phyloP scores from a whole-genome alignment of 2,113 vertebrate genomes.

The Catharus minimus region DNA sequence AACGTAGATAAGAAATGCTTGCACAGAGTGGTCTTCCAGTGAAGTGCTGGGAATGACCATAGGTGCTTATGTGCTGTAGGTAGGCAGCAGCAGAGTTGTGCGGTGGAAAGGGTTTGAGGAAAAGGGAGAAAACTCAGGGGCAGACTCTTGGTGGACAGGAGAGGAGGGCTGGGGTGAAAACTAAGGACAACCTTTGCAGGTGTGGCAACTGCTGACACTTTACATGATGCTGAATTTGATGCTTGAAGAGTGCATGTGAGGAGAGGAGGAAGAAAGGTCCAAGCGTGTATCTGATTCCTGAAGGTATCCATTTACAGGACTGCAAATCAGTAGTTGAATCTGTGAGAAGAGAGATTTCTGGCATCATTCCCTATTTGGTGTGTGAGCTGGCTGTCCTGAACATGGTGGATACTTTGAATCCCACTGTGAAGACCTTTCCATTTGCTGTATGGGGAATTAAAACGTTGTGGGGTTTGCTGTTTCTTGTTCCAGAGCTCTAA shows the following conservation, averaged over 20 bases:
- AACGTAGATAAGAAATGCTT: neutral
- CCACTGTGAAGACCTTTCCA: neutral
- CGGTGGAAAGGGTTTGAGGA: fast-evolving
- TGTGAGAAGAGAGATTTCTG: neutral
- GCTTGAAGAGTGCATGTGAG: neutral
- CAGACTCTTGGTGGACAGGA: neutral
- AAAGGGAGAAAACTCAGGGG: fast-evolving
- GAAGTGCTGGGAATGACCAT: fast-evolving
- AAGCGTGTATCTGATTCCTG: neutral
- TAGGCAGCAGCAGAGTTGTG: neutral
- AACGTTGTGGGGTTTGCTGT: neutral
- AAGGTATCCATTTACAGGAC: neutral
- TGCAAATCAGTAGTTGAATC: neutral
- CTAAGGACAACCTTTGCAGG: neutral
- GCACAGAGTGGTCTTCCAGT: fast-evolving
- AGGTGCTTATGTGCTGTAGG: neutral
- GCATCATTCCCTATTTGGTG: neutral
- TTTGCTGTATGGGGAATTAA: neutral
- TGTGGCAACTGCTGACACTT: neutral
- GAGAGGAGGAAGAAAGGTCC: neutral
- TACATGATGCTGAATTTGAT: fast-evolving
- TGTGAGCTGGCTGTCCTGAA: neutral
- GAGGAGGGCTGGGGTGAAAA: neutral
- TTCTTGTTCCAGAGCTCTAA: neutral
- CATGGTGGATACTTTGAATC: neutral